A percentile compares a stretch with the other conserved stretches of the same genome.
phyloP scores from a whole-genome alignment of 2,113 vertebrate species.

The Erpornis zantholeuca region DNA sequence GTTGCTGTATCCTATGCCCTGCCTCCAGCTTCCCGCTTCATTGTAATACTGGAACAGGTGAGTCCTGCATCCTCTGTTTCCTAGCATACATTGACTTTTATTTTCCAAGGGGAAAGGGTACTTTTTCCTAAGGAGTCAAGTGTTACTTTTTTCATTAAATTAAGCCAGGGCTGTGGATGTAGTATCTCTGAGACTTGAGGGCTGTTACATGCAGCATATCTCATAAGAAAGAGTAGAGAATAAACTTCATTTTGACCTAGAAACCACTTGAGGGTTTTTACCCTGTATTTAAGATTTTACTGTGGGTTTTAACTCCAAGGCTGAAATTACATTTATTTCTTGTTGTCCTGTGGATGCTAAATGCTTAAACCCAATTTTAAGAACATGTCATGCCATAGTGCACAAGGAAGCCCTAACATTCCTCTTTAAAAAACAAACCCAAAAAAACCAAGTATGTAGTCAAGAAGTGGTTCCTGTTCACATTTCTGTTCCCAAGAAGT shows the following conservation, averaged over 20 bases:
- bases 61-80: not conserved
- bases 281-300: not conserved
- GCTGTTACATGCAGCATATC: not conserved
- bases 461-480: not conserved
- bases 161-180: not conserved
- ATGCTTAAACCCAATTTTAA: not conserved
- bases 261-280: not conserved
- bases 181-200: not conserved
- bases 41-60: slow-evolving; percentile 92
- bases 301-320: not conserved
- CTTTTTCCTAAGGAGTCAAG: not conserved
- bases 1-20: slow-evolving; percentile 80
- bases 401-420: not conserved
- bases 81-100: not conserved
- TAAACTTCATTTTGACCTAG: not conserved
- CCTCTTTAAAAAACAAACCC: not conserved
- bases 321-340: not conserved
- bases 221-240: not conserved
- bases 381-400: not conserved
- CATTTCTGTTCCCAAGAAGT: not conserved
- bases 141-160: not conserved
- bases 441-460: fast-evolving
- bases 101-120: not conserved
- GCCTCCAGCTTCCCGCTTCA: slow-evolving; percentile 88
- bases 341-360: not conserved